Conservation (phyloP, 2,113 vertebrate species). For the Columbina picui region DNA sequence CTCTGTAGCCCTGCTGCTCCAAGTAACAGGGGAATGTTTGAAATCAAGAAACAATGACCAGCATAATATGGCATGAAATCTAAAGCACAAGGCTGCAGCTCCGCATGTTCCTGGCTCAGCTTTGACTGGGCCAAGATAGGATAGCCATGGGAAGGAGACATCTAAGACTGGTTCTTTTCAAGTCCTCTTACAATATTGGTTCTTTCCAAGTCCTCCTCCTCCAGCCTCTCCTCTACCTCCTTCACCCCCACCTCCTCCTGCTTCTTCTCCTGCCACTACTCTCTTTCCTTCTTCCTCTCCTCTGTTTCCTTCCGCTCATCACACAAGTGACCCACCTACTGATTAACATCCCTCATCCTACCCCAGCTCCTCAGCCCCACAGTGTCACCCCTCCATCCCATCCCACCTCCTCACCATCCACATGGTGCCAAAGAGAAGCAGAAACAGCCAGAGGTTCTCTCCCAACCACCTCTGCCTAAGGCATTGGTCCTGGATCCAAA, state of each 20-base stretch:
- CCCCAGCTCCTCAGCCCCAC: accelerated
- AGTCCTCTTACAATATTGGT: not conserved
- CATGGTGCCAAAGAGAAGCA: not conserved
- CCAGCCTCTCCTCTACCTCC: not conserved
- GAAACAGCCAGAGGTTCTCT: not conserved
- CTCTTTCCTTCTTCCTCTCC: not conserved
- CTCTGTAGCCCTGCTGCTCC: not conserved
- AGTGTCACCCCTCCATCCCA: accelerated
- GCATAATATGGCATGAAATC: not conserved
- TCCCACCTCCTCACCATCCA: not conserved
- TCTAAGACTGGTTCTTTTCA: not conserved
- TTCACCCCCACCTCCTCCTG: not conserved
- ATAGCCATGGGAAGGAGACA: not conserved
- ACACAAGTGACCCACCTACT: not conserved
- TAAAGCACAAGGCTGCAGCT: not conserved
- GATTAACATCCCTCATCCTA: accelerated
- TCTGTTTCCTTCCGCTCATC: not conserved
- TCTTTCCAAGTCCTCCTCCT: not conserved
- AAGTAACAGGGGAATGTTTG: not conserved
- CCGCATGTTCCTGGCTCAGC: not conserved
- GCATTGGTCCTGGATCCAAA: accelerated
- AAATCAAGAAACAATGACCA: not conserved
- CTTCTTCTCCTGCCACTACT: not conserved
- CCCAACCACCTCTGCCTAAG: accelerated
- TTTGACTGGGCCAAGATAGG: not conserved